A percentile compares a stretch with the other conserved stretches of the same genome.
Conservation (phyloP, 2,797 vertebrate species). For the Gadopsis bispinosus region DNA sequence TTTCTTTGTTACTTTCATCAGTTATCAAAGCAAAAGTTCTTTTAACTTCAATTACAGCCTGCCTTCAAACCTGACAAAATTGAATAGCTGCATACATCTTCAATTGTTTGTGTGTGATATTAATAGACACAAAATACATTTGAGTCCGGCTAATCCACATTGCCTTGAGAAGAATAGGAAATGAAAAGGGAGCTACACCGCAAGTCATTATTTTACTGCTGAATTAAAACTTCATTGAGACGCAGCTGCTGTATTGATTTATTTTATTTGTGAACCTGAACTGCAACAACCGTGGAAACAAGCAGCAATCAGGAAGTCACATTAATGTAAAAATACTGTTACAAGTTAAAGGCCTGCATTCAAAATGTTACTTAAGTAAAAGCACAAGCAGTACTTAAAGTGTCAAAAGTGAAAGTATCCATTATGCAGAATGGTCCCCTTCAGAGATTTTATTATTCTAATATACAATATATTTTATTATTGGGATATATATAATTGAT, state of each 20-base stretch:
- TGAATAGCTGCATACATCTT: neutral
- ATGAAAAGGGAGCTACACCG: neutral
- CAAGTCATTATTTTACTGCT: slow-evolving; percentile 12
- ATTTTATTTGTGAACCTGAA: neutral
- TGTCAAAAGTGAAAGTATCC: no score
- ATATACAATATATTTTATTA: no score
- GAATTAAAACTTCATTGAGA: slow-evolving; percentile 28
- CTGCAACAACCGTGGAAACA: slow-evolving; percentile 5
- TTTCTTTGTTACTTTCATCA: neutral
- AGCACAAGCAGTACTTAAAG: no score
- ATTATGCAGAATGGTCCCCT: no score
- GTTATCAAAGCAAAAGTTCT: neutral
- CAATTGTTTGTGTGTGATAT: neutral
- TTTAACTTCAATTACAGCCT: neutral
- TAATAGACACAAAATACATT: slow-evolving; percentile 5
- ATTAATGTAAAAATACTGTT: no score
- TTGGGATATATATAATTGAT: neutral
- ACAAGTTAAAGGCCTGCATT: no score
- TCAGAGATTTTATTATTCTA: no score
- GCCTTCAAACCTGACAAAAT: neutral
- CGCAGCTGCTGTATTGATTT: slow-evolving; percentile 24
- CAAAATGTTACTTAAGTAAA: no score
- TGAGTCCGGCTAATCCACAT: neutral
- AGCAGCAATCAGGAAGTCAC: slow-evolving; percentile 23
- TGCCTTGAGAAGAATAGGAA: slow-evolving; percentile 20